These are phyloP conservation scores for Penaeus japonicus DNA, from an alignment of 1,140 invertebrate genomes.

Conservation along the genomic window DNA sequence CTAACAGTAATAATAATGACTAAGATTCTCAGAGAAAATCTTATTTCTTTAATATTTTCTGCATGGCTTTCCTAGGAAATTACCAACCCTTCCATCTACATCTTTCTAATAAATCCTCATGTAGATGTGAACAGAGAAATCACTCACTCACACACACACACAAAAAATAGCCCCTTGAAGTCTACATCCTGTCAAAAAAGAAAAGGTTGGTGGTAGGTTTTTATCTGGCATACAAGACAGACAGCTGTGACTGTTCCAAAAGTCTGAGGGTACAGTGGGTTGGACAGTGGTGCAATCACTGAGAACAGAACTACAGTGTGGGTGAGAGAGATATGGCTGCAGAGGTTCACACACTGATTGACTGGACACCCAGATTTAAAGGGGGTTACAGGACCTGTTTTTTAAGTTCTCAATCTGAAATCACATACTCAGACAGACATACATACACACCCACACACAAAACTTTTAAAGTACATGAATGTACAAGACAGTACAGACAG, in stretches of 20 bases:
- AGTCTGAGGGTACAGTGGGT: not conserved
- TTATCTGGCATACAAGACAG: not conserved
- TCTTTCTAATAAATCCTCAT: too few species aligned
- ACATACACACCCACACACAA: too few species aligned
- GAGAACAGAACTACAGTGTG: constrained; percentile 3
- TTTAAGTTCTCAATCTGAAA: not conserved
- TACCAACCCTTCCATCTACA: too few species aligned
- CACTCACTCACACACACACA: not conserved
- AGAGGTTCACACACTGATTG: not conserved
- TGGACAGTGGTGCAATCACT: not conserved
- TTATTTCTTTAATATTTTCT: too few species aligned
- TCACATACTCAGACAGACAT: too few species aligned
- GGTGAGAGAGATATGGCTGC: constrained; percentile 15
- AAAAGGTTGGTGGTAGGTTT: not conserved
- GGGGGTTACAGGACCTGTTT: not conserved
- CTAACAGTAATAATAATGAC: too few species aligned
- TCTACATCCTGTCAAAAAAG: not conserved
- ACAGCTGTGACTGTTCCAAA: not conserved
- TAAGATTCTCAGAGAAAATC: too few species aligned
- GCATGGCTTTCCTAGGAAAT: too few species aligned
- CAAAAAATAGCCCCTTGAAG: too few species aligned
- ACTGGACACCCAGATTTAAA: not conserved
- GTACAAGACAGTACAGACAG: too few species aligned
- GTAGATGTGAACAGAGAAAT: too few species aligned
- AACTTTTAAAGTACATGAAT: too few species aligned